Base-by-base conservation (phyloP, 2,888 invertebrate species). In the Acheta domesticus region DNA sequence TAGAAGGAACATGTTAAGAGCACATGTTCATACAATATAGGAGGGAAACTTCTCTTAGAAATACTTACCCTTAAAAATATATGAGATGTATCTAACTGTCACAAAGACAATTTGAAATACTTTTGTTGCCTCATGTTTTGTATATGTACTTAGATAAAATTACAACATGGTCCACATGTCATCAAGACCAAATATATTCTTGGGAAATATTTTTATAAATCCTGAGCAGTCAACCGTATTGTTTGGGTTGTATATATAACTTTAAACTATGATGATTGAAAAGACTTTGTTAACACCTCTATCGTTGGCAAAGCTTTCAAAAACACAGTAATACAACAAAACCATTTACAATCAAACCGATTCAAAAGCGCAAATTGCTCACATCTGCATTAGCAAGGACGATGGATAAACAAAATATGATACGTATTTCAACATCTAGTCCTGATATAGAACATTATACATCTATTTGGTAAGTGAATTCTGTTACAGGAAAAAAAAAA, bases 51-150 rank as follows among this genome's bases (percentile, higher is more conserved):
- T 62, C 62, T 62, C n/a, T 62, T 62, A 62, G 62, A 62, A 62
- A 62, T 62, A 62, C 62, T 19, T 62, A n/a, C n/a, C 62, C 62
- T 62, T 62, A 62, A 62, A 62, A 62, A 62, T 62, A 62, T 62
- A 62, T 62, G n/a, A 62, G 62, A 62, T 62, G 62, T n/a, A 62
- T 62, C 62, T 62, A 62, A 62, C n/a, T 62, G 62, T 62, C n/a
- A n/a, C 14, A n/a, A 62, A 62, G 62, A 62, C 62, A 62, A n/a
- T 14, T 62, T 14, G 62, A 62, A 62, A 62, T 62, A 62, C n/a
- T 62, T 62, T n/a, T 19, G 62, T 19, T 62, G 62, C n/a, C n/a
- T 62, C 62, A 62, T 62, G n/a, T 62, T 62, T 62, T 62, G 62
- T 62, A 62, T 62, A 62, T n/a, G 62, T 62, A 62, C 62, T 62